Base-by-base conservation (phyloP, 2,113 vertebrate genomes). In the human region DNA sequence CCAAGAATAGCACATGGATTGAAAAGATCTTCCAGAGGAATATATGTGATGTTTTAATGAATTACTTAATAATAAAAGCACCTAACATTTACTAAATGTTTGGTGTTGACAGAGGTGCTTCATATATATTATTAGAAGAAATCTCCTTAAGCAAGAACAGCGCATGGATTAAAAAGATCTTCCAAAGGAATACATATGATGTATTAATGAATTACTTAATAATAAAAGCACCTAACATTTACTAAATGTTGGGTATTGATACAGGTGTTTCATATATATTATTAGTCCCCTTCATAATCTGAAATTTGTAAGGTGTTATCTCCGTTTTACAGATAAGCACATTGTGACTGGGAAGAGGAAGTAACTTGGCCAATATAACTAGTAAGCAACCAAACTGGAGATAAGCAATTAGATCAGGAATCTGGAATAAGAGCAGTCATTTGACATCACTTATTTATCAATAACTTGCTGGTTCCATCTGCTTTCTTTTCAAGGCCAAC, bases 401-500 rank as follows among this genome's bases (percentile, higher is more conserved):
- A 73, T 57, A 81, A 96, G 59, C 93, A 73, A 25, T 89, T 86
- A 16, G 30, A 22, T 86, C 52, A 80, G 85, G 70, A 94, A 73
- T 93, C 32, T 72, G 20, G 38, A 92, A 35, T 75, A n/a, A 50
- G 68, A 95, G 88, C 96, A 96, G 68, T 87, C 80, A 72, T 72
- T 88, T 68, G 57, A 92, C 75, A 87, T 96, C 22, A n/a, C 81
- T 95, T 87, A 91, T 96, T 90, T 96, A 45, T 93, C 83, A 93
- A 86, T 94, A 78, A 97, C 48, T 50, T 87, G 81, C 84, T 61
- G 55, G 1, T 96, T 97, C 93, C 2, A 82, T 97, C 94, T 96
- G 94, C 72, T 97, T 97, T 93, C 78, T 72, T 90, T 97, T 96
- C 96, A 97, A 99, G 99, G 99, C 96, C 99, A 99, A 97, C 99